Percentiles rank a stretch among this genome's conserved stretches.
phyloP scores from a whole-genome alignment of 2,888 invertebrate genomes.

The Ochropleura leucogaster region DNA sequence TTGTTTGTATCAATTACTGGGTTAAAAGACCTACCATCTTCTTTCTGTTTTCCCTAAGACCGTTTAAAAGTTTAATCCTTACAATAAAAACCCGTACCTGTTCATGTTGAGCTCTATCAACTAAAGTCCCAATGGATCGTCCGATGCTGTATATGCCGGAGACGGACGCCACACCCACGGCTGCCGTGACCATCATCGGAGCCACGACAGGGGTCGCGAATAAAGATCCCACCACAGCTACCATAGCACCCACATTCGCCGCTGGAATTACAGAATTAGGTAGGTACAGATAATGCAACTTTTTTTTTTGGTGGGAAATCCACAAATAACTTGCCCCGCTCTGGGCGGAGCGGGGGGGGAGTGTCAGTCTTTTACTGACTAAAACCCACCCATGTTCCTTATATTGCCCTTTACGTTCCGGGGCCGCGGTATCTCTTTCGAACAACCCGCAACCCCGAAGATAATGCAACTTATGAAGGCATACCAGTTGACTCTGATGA shows the following conservation, averaged over 20 bases:
- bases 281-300: not conserved
- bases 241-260: constrained; percentile 65
- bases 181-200: constrained; percentile 48
- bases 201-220: constrained; percentile 58
- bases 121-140: constrained; percentile 74
- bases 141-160: constrained; percentile 81
- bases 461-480: not conserved
- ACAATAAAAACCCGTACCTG: constrained; percentile 72
- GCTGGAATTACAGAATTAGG: constrained; percentile 14
- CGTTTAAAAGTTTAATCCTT: not conserved
- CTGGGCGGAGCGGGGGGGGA: too few relatives aligned
- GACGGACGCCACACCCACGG: constrained; percentile 64
- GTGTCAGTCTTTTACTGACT: too few relatives aligned
- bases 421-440: too few relatives aligned
- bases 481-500: too few relatives aligned
- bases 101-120: constrained; percentile 78
- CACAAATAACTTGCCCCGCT: too few relatives aligned
- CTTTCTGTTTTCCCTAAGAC: not conserved
- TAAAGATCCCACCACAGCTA: constrained; percentile 58
- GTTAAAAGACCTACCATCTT: not conserved
- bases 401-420: too few relatives aligned
- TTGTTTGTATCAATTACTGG: not conserved
- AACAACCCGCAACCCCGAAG: too few relatives aligned
- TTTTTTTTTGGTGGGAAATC: too few relatives aligned
- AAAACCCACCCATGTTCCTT: too few relatives aligned